phyloP scores from a whole-genome alignment of 2,113 vertebrate genomes.

The Prionailurus bengalensis region DNA sequence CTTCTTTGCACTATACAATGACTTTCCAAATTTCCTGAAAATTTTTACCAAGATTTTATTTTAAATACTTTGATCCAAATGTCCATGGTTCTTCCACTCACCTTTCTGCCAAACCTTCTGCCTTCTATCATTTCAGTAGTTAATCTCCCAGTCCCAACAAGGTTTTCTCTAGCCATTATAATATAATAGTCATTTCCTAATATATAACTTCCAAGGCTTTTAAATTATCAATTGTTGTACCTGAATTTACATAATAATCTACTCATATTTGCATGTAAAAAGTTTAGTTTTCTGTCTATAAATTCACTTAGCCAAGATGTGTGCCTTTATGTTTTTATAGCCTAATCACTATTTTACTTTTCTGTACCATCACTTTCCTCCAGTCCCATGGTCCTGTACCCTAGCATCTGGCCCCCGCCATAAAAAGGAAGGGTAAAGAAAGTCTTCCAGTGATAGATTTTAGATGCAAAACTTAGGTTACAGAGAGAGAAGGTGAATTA shows the following conservation, averaged over 20 bases:
- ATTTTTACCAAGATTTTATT: slow-evolving; percentile 3
- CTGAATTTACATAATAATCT: not conserved
- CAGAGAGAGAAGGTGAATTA: not conserved
- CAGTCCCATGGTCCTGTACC: not conserved
- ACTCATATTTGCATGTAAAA: not conserved
- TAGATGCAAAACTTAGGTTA: not conserved
- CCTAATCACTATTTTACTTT: not conserved
- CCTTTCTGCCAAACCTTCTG: not conserved
- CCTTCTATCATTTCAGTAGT: not conserved
- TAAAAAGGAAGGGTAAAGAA: not conserved
- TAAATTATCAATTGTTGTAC: not conserved
- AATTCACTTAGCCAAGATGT: not conserved
- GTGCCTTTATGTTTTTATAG: not conserved
- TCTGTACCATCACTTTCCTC: not conserved
- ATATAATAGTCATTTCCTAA: not conserved
- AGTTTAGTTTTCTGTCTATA: not conserved
- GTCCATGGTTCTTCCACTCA: not conserved
- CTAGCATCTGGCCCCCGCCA: not conserved
- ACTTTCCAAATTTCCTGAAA: slow-evolving; percentile 40
- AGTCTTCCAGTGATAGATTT: not conserved
- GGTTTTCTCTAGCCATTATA: not conserved
- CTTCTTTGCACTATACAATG: not conserved
- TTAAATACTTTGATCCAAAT: not conserved
- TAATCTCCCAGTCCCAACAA: not conserved
- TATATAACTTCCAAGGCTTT: not conserved